Evolutionary conservation across 2,797 vertebrate genomes (phyloP).

Genomic region (Fistularia tabacaria): DNA sequence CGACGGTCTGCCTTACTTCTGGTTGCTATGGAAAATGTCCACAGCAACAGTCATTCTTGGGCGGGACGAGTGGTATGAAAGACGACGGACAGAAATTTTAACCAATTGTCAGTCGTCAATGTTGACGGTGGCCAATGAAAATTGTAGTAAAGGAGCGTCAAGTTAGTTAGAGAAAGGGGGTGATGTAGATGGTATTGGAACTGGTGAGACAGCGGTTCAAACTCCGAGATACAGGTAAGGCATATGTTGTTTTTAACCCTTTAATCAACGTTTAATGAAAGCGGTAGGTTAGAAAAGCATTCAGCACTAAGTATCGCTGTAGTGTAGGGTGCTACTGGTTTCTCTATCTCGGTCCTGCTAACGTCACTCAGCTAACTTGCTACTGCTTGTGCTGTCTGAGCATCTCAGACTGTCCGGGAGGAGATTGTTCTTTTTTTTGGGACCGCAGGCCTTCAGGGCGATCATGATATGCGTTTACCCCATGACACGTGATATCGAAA

Average conservation of each 20-base stretch:
- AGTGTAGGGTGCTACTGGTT: too few species aligned
- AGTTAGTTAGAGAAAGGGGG: slow-evolving; percentile 47
- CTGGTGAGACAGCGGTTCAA: slow-evolving; percentile 5
- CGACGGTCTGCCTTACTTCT: not conserved
- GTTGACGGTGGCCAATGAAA: slow-evolving; percentile 43
- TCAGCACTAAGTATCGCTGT: too few species aligned
- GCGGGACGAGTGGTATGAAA: not conserved
- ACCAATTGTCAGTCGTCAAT: slow-evolving; percentile 34
- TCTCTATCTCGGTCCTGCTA: too few species aligned
- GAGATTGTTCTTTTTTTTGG: not conserved
- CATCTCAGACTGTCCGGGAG: slow-evolving; percentile 23
- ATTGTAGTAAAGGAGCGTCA: not conserved
- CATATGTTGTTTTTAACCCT: too few species aligned
- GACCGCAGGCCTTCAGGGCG: too few species aligned
- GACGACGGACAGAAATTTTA: slow-evolving; percentile 21
- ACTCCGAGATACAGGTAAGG: not conserved
- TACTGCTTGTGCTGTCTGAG: slow-evolving; percentile 20
- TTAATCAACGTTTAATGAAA: too few species aligned
- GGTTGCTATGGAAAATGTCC: slow-evolving; percentile 33
- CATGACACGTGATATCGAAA: not conserved
- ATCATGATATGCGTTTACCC: not conserved
- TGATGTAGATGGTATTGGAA: slow-evolving; percentile 8
- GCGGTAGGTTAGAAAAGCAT: too few species aligned
- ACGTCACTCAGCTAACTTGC: too few species aligned
- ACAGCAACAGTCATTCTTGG: slow-evolving; percentile 17